Conservation (phyloP, 2,797 vertebrate genomes). For the Sandelia bainsii region DNA sequence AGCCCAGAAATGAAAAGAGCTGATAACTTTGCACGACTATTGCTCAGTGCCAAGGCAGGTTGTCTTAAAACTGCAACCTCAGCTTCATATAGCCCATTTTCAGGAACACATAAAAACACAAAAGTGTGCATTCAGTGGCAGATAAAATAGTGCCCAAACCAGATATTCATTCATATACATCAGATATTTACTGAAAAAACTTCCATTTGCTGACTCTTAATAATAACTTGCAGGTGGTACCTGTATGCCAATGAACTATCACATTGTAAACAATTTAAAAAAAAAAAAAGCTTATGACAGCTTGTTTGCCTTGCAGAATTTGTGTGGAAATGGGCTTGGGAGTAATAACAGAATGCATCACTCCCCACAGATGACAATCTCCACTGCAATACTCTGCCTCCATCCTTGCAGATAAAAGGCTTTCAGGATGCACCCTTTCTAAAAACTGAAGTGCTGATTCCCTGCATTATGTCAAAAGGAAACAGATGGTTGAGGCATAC, state of each 20-base stretch:
- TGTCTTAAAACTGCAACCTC: constrained; percentile 42
- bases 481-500: constrained; percentile 54
- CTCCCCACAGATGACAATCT: constrained; percentile 46
- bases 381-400: constrained; percentile 23
- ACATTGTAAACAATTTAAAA: constrained; percentile 35
- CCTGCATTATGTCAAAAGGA: constrained; percentile 47
- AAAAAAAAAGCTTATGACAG: constrained; percentile 33
- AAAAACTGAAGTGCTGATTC: constrained; percentile 55
- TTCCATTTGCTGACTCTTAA: constrained; percentile 14
- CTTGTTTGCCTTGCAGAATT: constrained; percentile 34
- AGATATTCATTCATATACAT: constrained; percentile 19
- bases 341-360: constrained; percentile 37
- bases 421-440: constrained; percentile 37
- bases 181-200: constrained; percentile 11
- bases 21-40: constrained; percentile 68
- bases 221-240: constrained; percentile 38
- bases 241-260: constrained; percentile 31
- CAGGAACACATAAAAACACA: background rate
- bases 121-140: background rate
- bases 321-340: constrained; percentile 31
- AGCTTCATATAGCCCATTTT: constrained; percentile 7
- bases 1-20: constrained; percentile 61
- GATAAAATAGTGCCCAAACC: constrained; percentile 18
- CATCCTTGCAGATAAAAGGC: constrained; percentile 44
- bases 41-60: constrained; percentile 35